Base-by-base conservation (phyloP, 1,140 invertebrate genomes). In the Centruroides vittatus region DNA sequence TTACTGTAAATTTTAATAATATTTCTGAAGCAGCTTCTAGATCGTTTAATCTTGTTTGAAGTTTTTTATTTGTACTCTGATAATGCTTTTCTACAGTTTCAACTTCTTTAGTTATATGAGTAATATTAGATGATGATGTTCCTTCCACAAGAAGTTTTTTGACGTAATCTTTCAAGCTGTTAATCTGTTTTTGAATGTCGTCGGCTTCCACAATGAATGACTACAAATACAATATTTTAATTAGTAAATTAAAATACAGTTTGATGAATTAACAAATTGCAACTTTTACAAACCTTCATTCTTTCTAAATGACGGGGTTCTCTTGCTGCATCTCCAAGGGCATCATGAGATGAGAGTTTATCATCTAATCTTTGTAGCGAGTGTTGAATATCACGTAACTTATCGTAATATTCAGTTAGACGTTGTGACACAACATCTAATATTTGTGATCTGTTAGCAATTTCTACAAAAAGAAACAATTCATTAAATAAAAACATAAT, bases 1-100 rank as follows among this genome's bases (percentile, higher is more conserved):
- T 73, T 63, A 74, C 73, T 61, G 87, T 88, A 73, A 93, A 93
- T 66, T 87, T 86, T 23, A 86, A 83, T 47, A 91, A 83, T 23
- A 86, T 89, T 11, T 86, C 85, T 1, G 90, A 87, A 1, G 91
- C 91, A 12, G 86, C 86, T 67, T 94, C 89, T 50, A 96, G 75
- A 64, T 87, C 83, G 55, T 82, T 81, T 59, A 86, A 85, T 10
- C 89, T 79, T 66, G 89, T 88, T 55, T 86, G 83, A 4, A 93
- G 71, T 71, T 87, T 84, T 0, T 80, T 78, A 68, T 84, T 82
- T 3, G 97, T 75, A 59, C 88, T 83, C 35, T 84, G 80, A 62
- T 91, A 84, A 36, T 89, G 79, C 67, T 91, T 86, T 8, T 81
- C 81, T 7, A 94, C 73, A 50, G 81, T 81, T 53, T 86, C 84